phyloP scores from a whole-genome alignment of 2,113 vertebrate genomes.

The Crocuta crocuta region DNA sequence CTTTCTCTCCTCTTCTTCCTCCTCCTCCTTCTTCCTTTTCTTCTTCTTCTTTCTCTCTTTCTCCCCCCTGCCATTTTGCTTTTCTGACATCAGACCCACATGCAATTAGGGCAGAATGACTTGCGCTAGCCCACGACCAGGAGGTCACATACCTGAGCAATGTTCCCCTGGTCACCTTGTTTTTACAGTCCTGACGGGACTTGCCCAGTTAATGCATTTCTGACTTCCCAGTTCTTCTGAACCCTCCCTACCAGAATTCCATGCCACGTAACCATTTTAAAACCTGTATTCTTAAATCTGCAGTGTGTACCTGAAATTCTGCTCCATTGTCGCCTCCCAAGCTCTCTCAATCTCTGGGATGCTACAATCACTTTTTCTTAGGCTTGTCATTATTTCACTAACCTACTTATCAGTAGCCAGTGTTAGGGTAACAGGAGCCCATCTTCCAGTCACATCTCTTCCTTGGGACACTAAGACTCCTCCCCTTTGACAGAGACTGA shows the following conservation, averaged over 20 bases:
- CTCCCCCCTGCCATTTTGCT: background rate
- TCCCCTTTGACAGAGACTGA: background rate
- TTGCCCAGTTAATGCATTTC: background rate
- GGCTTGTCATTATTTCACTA: background rate
- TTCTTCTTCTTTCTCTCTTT: background rate
- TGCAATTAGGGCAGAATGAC: background rate
- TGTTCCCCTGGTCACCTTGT: background rate
- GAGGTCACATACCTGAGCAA: background rate
- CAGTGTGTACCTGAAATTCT: background rate
- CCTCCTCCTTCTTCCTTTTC: background rate
- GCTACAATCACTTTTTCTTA: background rate
- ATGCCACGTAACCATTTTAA: background rate
- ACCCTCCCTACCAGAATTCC: background rate
- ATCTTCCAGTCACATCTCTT: background rate
- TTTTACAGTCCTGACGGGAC: background rate
- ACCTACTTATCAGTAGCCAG: background rate
- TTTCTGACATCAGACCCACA: background rate
- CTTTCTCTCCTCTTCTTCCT: background rate
- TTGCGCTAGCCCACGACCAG: background rate
- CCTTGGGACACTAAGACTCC: background rate
- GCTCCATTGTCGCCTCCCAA: accelerated
- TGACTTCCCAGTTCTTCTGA: background rate
- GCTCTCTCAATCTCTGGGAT: background rate
- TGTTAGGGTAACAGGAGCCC: background rate
- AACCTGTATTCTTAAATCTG: background rate